Evolutionary conservation across 2,888 invertebrate species (phyloP).

Genomic region (Eucera pruinosa): DNA sequence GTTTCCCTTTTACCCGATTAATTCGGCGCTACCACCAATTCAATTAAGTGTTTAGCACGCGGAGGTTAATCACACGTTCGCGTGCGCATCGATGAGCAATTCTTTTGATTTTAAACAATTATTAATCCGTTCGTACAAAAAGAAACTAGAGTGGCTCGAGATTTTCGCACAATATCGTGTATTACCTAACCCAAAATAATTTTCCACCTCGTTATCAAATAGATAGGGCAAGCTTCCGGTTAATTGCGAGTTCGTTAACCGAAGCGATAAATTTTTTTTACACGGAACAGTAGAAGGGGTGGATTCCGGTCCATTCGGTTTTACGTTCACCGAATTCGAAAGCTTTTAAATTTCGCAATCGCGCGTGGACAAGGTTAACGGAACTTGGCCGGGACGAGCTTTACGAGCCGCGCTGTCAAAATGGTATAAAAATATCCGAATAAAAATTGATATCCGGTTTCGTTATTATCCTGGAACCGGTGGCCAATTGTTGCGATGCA

Average conservation of each 20-base stretch:
- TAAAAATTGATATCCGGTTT: slow-evolving; percentile 20
- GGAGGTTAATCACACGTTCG: not conserved
- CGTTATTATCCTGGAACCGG: not conserved
- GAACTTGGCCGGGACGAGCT: not conserved
- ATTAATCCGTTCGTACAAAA: no score
- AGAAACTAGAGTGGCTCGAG: no score
- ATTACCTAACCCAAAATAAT: no score
- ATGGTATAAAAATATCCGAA: slow-evolving; percentile 16
- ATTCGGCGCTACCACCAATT: no score
- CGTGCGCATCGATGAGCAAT: no score
- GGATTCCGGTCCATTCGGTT: slow-evolving; percentile 13
- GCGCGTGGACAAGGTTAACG: slow-evolving; percentile 8
- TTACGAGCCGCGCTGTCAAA: slow-evolving; percentile 27
- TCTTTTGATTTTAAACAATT: no score
- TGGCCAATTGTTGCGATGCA: slow-evolving; percentile 7
- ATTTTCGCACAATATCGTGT: no score
- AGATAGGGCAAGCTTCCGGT: no score
- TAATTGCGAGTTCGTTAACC: slow-evolving; percentile 18
- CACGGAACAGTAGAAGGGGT: not conserved
- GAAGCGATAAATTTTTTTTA: slow-evolving; percentile 13
- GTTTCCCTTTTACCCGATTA: no score
- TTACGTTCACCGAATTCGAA: slow-evolving; percentile 24
- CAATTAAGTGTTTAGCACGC: no score
- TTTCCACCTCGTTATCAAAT: no score
- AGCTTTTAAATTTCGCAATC: slow-evolving; percentile 29